Evolutionary conservation across 2,888 invertebrate species (phyloP).

Genomic region (Drosophila peninsularis): DNA sequence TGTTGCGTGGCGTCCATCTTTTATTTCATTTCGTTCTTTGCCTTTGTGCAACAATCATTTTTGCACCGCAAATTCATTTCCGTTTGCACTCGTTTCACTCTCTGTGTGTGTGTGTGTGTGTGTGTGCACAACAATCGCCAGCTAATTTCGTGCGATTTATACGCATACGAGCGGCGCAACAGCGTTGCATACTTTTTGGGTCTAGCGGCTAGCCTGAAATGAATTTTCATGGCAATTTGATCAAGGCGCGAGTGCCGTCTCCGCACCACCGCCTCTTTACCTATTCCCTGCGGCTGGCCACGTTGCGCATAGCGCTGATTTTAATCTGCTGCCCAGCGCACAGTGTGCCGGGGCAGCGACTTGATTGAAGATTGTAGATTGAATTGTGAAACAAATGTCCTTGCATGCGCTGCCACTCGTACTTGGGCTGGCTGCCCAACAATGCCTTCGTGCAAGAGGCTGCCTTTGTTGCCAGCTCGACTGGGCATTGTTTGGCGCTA

Average conservation of each 20-base stretch:
- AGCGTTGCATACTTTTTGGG: constrained; percentile 44
- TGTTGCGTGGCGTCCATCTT: constrained; percentile 47
- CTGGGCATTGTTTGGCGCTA: constrained; percentile 45
- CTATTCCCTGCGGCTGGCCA: constrained; percentile 10
- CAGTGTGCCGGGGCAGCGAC: constrained; percentile 5
- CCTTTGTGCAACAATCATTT: constrained; percentile 76
- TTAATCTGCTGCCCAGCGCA: constrained; percentile 35
- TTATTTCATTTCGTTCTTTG: constrained; percentile 43
- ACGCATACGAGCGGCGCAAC: constrained; percentile 34
- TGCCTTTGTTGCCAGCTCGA: constrained; percentile 39
- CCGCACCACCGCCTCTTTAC: not conserved
- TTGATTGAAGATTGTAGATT: constrained; percentile 62
- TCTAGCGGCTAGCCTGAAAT: constrained; percentile 41
- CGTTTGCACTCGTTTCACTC: constrained; percentile 53
- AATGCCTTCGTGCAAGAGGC: constrained; percentile 28
- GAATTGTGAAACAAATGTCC: constrained; percentile 59
- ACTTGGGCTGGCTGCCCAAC: constrained; percentile 17
- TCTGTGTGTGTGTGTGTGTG: not conserved
- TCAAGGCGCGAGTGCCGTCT: constrained; percentile 13
- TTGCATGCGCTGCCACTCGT: constrained; percentile 26
- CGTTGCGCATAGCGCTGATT: constrained; percentile 33
- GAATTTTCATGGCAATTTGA: constrained; percentile 59
- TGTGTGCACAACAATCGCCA: constrained; percentile 49
- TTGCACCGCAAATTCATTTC: constrained; percentile 76
- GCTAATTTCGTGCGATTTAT: constrained; percentile 70